These are phyloP conservation scores for Noctua janthe DNA, from an alignment of 2,888 invertebrate genomes.

Conservation along the genomic window DNA sequence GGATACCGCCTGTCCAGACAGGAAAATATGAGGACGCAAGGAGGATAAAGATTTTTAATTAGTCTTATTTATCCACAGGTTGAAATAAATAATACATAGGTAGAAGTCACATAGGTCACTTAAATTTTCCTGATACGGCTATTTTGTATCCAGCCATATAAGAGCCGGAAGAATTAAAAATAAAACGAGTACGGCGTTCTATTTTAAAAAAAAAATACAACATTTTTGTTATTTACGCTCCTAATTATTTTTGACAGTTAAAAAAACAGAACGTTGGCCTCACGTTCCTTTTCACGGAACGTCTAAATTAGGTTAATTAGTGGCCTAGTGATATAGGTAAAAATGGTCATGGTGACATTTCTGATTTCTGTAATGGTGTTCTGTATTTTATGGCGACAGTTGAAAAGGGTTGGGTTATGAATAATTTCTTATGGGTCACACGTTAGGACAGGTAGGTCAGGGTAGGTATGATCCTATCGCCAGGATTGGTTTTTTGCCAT, in stretches of 20 bases:
- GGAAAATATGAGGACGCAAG: background rate
- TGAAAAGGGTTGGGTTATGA: constrained; percentile 51
- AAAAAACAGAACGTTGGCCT: constrained; percentile 7
- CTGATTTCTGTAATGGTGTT: constrained; percentile 23
- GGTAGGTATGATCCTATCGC: background rate
- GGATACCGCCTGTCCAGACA: background rate
- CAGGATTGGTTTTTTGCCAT: background rate
- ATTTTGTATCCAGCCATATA: background rate
- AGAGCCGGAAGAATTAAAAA: constrained; percentile 12
- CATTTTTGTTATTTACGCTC: constrained; percentile 24
- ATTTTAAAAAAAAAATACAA: constrained; percentile 28
- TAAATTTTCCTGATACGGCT: background rate
- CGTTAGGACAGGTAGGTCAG: too few relatives aligned
- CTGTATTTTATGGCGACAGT: constrained; percentile 21
- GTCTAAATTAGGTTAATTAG: constrained; percentile 64
- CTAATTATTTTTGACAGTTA: constrained; percentile 40
- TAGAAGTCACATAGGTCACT: too few relatives aligned
- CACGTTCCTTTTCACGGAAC: constrained; percentile 34
- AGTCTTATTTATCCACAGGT: background rate
- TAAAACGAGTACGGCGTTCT: background rate
- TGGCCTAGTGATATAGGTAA: constrained; percentile 38
- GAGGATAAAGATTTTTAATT: constrained; percentile 12
- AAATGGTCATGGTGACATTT: constrained; percentile 28
- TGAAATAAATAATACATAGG: background rate
- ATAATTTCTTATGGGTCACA: constrained; percentile 37